Evolutionary conservation across 2,113 vertebrate genomes (phyloP), one percentile per base, ranked within the genome.

Genomic region (Gambusia holbrooki): DNA sequence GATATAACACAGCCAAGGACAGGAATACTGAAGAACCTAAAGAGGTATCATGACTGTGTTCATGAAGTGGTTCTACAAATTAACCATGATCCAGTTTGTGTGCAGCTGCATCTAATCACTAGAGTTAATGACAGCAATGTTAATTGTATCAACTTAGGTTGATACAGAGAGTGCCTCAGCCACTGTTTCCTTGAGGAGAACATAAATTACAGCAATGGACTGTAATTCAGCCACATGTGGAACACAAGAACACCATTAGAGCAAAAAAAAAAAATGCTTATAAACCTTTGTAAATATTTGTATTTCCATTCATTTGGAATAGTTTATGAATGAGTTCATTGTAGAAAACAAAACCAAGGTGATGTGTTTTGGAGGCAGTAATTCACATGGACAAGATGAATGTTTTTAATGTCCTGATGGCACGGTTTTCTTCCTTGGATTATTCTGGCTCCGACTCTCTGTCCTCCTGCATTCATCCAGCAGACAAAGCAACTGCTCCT

Each of bases 391-490:
- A 42, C 1, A n/a, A 30, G n/a, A n/a, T n/a, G 10, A 12, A 19
- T 85, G 30, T 25, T 69, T 19, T 62, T 37, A 3, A 30, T 22
- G 19, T 63, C 73, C 51, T 71, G 63, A 2, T 45, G 51, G 33
- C 19, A 76, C 77, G 7, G 35, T 51, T 22, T 74, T 73, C 29
- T 62, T 75, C 8, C 42, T 28, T 40, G 80, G 62, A 1, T 71
- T 45, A 51, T 82, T 66, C 22, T 79, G 74, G 75, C n/a, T 66
- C 72, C 78, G 78, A 42, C 69, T 80, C 60, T 89, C 76, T 33
- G 73, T 82, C 70, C 88, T 74, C 81, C 92, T 85, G 80, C 90
- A 93, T 60, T 93, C 91, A 74, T 87, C 80, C 90, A 95, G 84
- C 75, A 94, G 90, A 45, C 30, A 40, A n/a, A 80, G 90, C 35